Conservation (phyloP, 1,140 invertebrate species). For the Drosophila rhopaloa region DNA sequence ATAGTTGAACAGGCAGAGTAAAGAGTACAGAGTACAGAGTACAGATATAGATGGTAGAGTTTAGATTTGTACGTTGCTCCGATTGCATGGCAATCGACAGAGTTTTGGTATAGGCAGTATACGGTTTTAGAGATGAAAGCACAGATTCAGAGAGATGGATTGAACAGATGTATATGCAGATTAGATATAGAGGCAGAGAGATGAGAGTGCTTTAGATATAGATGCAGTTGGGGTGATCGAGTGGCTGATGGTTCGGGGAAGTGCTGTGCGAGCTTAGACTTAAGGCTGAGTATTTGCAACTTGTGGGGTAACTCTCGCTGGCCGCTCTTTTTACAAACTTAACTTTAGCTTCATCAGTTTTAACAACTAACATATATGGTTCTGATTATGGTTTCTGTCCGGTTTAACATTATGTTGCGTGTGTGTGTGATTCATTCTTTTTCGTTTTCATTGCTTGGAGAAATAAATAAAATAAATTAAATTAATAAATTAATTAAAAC, state of each 20-base stretch:
- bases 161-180: conserved; percentile 21
- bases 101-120: conserved; percentile 78
- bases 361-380: conserved; percentile 59
- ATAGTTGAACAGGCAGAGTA: conserved; percentile 41
- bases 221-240: conserved; percentile 28
- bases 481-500: conserved; percentile 84
- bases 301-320: conserved; percentile 68
- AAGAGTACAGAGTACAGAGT: conserved; percentile 11
- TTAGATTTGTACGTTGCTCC: conserved; percentile 65
- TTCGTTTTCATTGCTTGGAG: conserved; percentile 58
- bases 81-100: conserved; percentile 65
- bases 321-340: conserved; percentile 73
- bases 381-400: conserved; percentile 47
- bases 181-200: conserved; percentile 15
- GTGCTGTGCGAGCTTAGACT: conserved; percentile 65
- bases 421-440: conserved; percentile 36
- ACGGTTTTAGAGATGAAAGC: conserved; percentile 10
- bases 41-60: conserved; percentile 38
- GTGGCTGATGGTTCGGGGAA: conserved; percentile 17
- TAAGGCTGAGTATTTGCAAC: conserved; percentile 78
- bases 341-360: conserved; percentile 64
- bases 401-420: conserved; percentile 36
- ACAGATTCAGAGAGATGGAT: conserved; percentile 16
- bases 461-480: conserved; percentile 84
- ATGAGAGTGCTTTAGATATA: conserved; percentile 42